A percentile compares a stretch with the other conserved stretches of the same genome.
Evolutionary conservation across 2,888 invertebrate genomes (phyloP).

Genomic region (Heterodera filipjevi): DNA sequence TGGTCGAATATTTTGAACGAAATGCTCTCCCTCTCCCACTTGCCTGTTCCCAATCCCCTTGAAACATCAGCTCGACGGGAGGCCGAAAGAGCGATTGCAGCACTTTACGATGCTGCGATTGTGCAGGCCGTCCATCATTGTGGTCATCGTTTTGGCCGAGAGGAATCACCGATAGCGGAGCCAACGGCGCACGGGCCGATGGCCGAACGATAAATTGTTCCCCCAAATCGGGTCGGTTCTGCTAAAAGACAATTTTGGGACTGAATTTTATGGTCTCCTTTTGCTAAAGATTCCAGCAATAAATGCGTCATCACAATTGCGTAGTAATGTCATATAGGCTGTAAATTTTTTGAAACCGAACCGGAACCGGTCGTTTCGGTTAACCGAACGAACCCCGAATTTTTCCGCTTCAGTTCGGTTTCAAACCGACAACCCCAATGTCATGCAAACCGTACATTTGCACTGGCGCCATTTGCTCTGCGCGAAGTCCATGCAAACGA

Average conservation of each 20-base stretch:
- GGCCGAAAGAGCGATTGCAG: constrained; percentile 76
- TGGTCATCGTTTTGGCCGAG: not conserved
- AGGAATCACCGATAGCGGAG: not conserved
- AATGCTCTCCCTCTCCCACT: not conserved
- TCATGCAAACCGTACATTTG: not conserved
- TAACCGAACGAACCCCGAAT: not conserved
- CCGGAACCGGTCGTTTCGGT: too few species aligned
- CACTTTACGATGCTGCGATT: constrained; percentile 61
- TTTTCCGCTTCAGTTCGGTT: not conserved
- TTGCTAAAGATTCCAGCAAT: too few species aligned
- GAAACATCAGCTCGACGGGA: constrained; percentile 74
- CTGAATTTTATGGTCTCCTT: too few species aligned
- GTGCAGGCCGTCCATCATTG: not conserved
- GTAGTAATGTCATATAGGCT: too few species aligned
- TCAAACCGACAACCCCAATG: not conserved
- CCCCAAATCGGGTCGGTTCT: not conserved
- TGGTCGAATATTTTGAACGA: not conserved
- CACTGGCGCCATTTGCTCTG: not conserved
- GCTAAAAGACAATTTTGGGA: not conserved
- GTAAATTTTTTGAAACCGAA: too few species aligned
- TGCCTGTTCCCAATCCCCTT: constrained; percentile 72
- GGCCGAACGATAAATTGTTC: not conserved
- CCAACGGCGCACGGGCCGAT: not conserved
- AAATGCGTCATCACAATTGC: too few species aligned
- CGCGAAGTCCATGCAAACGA: not conserved